These are phyloP conservation scores for Philereme vetulata DNA, from an alignment of 2,888 invertebrate species.

Conservation along the genomic window DNA sequence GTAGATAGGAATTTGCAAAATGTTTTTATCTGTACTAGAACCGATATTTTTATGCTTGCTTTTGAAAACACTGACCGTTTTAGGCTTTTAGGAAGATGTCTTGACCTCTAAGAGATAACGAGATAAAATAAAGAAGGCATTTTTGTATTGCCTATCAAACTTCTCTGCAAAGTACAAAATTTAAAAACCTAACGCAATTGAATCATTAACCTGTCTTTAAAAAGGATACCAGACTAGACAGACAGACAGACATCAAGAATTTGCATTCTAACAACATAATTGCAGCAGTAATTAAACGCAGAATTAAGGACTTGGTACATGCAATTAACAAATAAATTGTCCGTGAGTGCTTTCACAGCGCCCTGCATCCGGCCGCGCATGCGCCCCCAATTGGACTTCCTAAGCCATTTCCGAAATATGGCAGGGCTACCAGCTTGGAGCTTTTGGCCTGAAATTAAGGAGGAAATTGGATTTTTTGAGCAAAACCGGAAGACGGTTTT, in stretches of 20 bases:
- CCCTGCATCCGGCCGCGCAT: slow-evolving; percentile 73
- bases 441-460: slow-evolving; percentile 37
- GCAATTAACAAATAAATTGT: slow-evolving; percentile 68
- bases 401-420: slow-evolving; percentile 75
- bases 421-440: slow-evolving; percentile 35
- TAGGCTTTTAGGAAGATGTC: too few relatives aligned
- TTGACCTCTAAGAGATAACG: too few relatives aligned
- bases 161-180: too few relatives aligned
- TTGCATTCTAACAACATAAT: slow-evolving; percentile 15
- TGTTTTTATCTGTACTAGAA: not conserved
- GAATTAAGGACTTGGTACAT: slow-evolving; percentile 29
- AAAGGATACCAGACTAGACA: not conserved
- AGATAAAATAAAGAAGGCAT: too few relatives aligned
- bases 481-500: slow-evolving; percentile 1
- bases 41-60: too few relatives aligned
- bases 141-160: too few relatives aligned
- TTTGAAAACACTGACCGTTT: too few relatives aligned
- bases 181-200: too few relatives aligned
- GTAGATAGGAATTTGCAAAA: slow-evolving; percentile 11
- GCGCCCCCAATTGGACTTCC: slow-evolving; percentile 82
- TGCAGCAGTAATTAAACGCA: slow-evolving; percentile 20
- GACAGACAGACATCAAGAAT: slow-evolving; percentile 10
- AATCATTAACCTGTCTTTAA: too few relatives aligned
- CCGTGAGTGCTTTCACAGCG: slow-evolving; percentile 72
- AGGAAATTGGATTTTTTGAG: slow-evolving; percentile 25